These are phyloP conservation scores for Drosophila melanogaster DNA, from an alignment of 1,140 invertebrate genomes.

Conservation along the genomic window DNA sequence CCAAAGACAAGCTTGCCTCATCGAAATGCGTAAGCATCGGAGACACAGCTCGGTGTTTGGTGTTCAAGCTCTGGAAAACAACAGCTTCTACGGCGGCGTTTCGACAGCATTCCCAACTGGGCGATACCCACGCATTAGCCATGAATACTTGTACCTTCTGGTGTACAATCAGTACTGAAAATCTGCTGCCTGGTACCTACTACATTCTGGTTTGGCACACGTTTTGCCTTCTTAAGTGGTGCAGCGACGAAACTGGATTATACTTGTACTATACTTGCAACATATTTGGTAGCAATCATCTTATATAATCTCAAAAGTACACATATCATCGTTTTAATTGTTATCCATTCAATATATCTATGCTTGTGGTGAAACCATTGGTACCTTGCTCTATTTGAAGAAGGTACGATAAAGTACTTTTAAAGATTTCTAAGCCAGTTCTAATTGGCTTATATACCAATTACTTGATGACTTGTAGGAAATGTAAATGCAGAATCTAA, in stretches of 20 bases:
- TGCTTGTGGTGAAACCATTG: too few species aligned
- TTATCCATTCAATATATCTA: too few species aligned
- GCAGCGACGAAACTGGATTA: background rate
- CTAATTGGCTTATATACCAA: too few species aligned
- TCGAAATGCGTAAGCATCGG: conserved; percentile 11
- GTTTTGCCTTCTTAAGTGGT: background rate
- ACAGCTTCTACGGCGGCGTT: conserved; percentile 23
- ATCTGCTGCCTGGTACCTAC: background rate
- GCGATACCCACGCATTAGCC: conserved; percentile 19
- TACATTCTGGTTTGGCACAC: background rate
- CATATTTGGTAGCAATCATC: too few species aligned
- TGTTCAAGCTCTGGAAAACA: conserved; percentile 30
- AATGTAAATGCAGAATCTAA: too few species aligned
- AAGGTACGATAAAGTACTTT: too few species aligned
- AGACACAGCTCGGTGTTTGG: background rate
- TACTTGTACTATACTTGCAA: background rate
- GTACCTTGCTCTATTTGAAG: too few species aligned
- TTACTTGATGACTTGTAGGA: too few species aligned
- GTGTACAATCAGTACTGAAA: background rate
- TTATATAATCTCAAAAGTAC: too few species aligned
- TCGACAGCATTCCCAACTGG: conserved; percentile 29
- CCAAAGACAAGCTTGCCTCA: conserved; percentile 1
- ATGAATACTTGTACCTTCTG: background rate
- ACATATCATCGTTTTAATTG: too few species aligned
- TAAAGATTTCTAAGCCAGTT: too few species aligned